Conservation (phyloP, 2,113 vertebrate species). For the Stigmatopora nigra region DNA sequence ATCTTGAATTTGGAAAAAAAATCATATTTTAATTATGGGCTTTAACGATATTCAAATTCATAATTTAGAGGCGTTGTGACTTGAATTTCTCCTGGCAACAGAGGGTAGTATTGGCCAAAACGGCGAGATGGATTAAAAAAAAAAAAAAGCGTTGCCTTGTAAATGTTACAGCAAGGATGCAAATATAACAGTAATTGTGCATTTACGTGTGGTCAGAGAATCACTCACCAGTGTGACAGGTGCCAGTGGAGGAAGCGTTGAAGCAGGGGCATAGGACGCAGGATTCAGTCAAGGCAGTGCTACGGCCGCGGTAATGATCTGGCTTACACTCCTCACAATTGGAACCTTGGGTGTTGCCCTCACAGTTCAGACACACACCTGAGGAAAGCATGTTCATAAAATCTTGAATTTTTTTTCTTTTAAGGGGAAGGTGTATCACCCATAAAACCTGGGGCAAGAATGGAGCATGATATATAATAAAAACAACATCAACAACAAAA, state of each 20-base stretch:
- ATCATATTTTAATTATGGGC: no score
- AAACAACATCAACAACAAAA: not conserved
- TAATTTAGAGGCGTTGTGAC: no score
- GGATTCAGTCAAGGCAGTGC: conserved; percentile 30
- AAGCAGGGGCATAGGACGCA: conserved; percentile 85
- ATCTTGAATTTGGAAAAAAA: no score
- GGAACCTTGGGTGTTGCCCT: conserved; percentile 77
- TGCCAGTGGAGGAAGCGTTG: conserved; percentile 78
- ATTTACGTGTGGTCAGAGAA: conserved; percentile 5
- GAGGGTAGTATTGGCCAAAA: no score
- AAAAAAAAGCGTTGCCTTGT: not conserved
- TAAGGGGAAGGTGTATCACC: not conserved
- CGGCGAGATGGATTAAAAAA: not conserved
- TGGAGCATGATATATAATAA: not conserved
- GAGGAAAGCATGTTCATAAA: conserved; percentile 21
- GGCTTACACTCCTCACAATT: conserved; percentile 85
- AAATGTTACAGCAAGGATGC: not conserved
- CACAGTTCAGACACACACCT: conserved; percentile 83
- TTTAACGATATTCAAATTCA: no score
- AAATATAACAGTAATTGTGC: not conserved
- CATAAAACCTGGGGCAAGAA: not conserved
- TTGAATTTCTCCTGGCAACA: no score
- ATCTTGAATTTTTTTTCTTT: not conserved
- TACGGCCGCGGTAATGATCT: conserved; percentile 68
- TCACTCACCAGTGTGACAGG: conserved; percentile 77